These are phyloP conservation scores for Phaethon lepturus DNA, from an alignment of 2,113 vertebrate genomes.

Conservation along the genomic window DNA sequence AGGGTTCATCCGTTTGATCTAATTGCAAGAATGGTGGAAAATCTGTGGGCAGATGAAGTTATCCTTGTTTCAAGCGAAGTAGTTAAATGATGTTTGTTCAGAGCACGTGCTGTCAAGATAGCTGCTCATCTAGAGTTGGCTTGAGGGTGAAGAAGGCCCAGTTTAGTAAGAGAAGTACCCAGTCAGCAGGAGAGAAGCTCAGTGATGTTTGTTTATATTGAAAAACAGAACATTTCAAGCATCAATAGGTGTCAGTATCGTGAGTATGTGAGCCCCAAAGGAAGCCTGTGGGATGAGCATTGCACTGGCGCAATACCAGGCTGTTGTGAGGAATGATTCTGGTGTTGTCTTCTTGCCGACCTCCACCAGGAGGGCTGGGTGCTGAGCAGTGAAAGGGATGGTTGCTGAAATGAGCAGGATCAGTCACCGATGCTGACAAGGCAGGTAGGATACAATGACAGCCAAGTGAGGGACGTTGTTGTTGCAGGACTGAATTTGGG, in stretches of 20 bases:
- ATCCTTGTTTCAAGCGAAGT: not conserved
- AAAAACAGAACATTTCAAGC: not conserved
- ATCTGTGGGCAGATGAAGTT: not conserved
- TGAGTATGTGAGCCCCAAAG: not conserved
- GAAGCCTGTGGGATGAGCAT: not conserved
- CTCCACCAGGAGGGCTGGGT: not conserved
- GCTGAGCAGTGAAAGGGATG: not conserved
- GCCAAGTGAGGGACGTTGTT: not conserved
- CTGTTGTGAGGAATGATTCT: not conserved
- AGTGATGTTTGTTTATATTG: not conserved
- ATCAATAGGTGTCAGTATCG: rapidly evolving
- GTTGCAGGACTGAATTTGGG: not conserved
- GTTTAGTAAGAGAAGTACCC: not conserved
- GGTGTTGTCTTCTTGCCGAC: not conserved
- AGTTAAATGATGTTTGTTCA: not conserved
- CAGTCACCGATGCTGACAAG: not conserved
- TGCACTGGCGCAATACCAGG: rapidly evolving
- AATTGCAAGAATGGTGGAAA: not conserved
- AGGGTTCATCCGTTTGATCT: not conserved
- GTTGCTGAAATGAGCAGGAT: not conserved
- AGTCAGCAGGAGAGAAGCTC: not conserved
- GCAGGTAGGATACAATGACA: not conserved
- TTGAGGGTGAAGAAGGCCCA: not conserved
- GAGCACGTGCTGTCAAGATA: rapidly evolving
- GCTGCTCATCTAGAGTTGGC: not conserved